Percentiles rank a stretch among this genome's conserved stretches.
phyloP scores from a whole-genome alignment of 2,113 vertebrate species.

The Charadrius vociferus region DNA sequence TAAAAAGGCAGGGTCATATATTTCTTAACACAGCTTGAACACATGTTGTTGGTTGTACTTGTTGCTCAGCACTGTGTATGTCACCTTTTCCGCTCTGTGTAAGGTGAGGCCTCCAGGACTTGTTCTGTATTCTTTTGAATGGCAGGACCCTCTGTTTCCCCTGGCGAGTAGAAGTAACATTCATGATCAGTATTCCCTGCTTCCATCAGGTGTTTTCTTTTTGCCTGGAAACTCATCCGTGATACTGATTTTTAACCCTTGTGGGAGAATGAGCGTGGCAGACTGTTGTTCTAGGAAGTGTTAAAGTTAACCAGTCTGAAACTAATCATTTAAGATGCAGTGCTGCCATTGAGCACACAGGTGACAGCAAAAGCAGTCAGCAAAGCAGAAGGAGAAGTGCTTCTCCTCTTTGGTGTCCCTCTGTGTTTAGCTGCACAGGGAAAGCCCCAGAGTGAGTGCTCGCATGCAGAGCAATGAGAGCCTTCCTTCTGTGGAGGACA shows the following conservation, averaged over 20 bases:
- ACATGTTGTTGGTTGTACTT: neutral
- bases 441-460: neutral
- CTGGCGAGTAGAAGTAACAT: fast-evolving
- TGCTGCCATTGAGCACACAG: neutral
- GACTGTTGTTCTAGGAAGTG: neutral
- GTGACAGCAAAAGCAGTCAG: neutral
- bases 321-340: no score
- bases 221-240: neutral
- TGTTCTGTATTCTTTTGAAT: no score
- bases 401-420: neutral
- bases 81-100: neutral
- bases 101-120: neutral
- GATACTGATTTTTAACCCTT: neutral
- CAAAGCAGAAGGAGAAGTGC: neutral
- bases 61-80: neutral
- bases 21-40: neutral
- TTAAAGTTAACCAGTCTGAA: neutral
- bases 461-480: fast-evolving
- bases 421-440: neutral
- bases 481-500: neutral
- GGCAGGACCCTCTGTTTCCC: neutral
- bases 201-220: neutral
- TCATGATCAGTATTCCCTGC: neutral
- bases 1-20: neutral
- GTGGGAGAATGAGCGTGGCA: neutral